Conservation (phyloP, 2,113 vertebrate species). For the Isichthys henryi region DNA sequence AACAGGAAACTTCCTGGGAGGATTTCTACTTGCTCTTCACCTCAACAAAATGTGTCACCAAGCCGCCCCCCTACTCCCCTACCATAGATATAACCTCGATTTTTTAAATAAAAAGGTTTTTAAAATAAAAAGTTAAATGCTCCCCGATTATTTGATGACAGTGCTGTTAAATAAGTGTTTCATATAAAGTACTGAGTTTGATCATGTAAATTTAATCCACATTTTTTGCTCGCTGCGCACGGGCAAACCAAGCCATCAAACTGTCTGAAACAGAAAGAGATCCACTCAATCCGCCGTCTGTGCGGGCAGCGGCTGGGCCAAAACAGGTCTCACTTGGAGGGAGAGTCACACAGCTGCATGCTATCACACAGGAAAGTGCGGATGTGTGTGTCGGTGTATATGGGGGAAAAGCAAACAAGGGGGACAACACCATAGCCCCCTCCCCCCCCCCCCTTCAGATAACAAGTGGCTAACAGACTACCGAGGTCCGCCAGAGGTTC, state of each 20-base stretch:
- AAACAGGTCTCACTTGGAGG: too few species aligned
- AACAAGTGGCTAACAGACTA: neutral
- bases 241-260: neutral
- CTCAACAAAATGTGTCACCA: neutral
- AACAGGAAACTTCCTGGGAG: neutral
- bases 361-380: neutral
- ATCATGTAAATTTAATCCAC: neutral
- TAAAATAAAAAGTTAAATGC: neutral
- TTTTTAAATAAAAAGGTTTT: too few species aligned
- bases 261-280: neutral
- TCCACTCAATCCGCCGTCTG: neutral
- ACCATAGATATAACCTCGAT: neutral
- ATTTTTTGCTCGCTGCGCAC: neutral
- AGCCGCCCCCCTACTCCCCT: neutral
- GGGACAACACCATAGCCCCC: neutral
- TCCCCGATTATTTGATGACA: neutral
- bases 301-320: neutral
- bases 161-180: neutral
- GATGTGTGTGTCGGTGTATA: neutral
- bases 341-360: neutral
- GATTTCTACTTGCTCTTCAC: neutral
- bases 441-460: neutral
- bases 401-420: neutral
- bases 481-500: neutral
- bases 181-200: neutral